phyloP scores from a whole-genome alignment of 2,797 vertebrate species.

The Oophaga sylvatica region DNA sequence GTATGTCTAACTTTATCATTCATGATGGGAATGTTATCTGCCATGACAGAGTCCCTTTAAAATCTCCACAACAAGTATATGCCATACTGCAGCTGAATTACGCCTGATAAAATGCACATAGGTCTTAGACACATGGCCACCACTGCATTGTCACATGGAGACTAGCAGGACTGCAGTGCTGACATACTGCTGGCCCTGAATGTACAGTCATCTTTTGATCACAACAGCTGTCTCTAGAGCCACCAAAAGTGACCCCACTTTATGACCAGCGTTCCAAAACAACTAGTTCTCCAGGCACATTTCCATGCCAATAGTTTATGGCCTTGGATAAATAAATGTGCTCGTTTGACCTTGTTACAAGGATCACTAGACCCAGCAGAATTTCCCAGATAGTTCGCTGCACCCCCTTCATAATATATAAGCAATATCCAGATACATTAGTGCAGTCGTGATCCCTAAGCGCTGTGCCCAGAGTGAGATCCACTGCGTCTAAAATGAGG shows the following conservation, averaged over 20 bases:
- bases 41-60: background rate
- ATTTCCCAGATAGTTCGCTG: background rate
- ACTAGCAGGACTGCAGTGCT: background rate
- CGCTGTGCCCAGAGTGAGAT: background rate
- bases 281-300: background rate
- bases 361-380: background rate
- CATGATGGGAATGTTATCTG: background rate
- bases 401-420: background rate
- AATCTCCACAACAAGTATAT: background rate
- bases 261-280: background rate
- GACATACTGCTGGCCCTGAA: background rate
- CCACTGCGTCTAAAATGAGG: constrained; percentile 4
- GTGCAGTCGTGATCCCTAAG: background rate
- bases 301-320: constrained; percentile 18
- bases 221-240: background rate
- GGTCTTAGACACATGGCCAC: background rate
- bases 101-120: background rate
- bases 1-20: background rate
- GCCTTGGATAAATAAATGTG: constrained; percentile 1
- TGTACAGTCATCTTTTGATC: background rate
- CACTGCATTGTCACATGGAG: background rate
- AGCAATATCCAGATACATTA: background rate
- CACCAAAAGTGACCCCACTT: background rate
- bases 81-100: background rate
- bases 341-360: constrained; percentile 20